Percentiles rank a stretch among this genome's conserved stretches.
These are phyloP conservation scores for Sebastes goodei DNA, from an alignment of 2,797 vertebrate species.

Conservation along the genomic window DNA sequence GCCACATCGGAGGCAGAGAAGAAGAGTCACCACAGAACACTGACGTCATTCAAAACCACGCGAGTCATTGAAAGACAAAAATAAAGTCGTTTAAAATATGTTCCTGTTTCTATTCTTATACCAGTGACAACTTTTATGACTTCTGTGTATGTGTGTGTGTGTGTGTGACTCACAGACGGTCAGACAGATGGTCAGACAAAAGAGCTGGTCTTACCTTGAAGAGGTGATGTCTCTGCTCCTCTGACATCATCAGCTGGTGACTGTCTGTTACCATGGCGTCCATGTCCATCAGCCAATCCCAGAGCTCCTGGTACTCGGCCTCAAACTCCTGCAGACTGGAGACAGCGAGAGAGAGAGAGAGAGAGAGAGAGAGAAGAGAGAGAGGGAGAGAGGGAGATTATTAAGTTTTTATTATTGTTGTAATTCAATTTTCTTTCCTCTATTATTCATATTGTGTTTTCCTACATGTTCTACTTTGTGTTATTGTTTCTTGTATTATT, in stretches of 20 bases:
- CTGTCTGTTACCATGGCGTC: conserved; percentile 96
- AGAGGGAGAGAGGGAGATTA: not conserved
- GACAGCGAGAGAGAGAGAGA: conserved; percentile 34
- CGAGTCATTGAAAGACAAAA: not conserved
- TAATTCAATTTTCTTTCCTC: not conserved
- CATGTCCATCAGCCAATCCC: conserved; percentile 99
- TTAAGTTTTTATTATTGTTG: not conserved
- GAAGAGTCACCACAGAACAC: not conserved
- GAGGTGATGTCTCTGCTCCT: conserved; percentile 95
- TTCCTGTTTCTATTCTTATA: not conserved
- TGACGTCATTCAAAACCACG: not conserved
- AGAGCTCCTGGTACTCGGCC: conserved; percentile 95
- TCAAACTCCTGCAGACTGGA: conserved; percentile 95
- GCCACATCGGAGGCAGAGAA: not conserved
- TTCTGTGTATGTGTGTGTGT: not conserved
- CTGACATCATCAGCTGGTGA: conserved; percentile 97
- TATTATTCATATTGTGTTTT: not conserved
- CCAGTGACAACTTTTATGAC: not conserved
- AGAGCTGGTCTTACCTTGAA: conserved; percentile 87
- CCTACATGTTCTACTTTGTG: not conserved
- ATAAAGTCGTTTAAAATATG: not conserved
- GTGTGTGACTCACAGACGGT: not conserved
- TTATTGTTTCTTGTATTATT: conserved; percentile 9
- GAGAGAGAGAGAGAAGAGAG: conserved; percentile 32
- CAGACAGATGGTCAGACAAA: not conserved